Evolutionary conservation across 2,888 invertebrate genomes (phyloP).

Genomic region (Tachina grossa): DNA sequence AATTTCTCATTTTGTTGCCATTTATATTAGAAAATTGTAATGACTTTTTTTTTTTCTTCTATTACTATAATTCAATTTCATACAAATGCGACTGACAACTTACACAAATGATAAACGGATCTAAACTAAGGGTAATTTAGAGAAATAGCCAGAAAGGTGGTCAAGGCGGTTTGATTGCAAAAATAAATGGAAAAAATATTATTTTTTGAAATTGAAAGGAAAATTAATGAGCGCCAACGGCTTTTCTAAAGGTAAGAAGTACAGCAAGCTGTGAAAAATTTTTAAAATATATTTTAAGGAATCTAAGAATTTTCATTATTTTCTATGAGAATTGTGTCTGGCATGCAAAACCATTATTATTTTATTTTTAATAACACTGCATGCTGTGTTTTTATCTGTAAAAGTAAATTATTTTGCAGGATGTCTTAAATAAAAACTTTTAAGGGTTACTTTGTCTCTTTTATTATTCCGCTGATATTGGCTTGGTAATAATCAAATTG

Average conservation of each 20-base stretch:
- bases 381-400: too few relatives aligned
- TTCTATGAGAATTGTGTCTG: too few relatives aligned
- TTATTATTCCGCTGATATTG: too few relatives aligned
- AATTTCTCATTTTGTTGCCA: constrained; percentile 57
- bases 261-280: not conserved
- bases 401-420: too few relatives aligned
- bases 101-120: constrained; percentile 13
- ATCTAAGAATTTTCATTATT: too few relatives aligned
- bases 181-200: not conserved
- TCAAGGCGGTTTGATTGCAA: not conserved
- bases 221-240: not conserved
- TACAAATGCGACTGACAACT: constrained; percentile 4
- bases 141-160: not conserved
- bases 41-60: constrained; percentile 11
- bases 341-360: too few relatives aligned
- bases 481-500: too few relatives aligned
- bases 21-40: constrained; percentile 3
- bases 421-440: too few relatives aligned
- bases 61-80: constrained; percentile 8
- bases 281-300: too few relatives aligned
- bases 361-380: too few relatives aligned
- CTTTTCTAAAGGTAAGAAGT: not conserved
- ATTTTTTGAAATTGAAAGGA: not conserved
- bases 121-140: not conserved
- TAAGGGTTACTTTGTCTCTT: too few relatives aligned